Evolutionary conservation across 2,797 vertebrate genomes (phyloP), one percentile per base, ranked within the genome.

Genomic region (Tympanoctomys barrerae): DNA sequence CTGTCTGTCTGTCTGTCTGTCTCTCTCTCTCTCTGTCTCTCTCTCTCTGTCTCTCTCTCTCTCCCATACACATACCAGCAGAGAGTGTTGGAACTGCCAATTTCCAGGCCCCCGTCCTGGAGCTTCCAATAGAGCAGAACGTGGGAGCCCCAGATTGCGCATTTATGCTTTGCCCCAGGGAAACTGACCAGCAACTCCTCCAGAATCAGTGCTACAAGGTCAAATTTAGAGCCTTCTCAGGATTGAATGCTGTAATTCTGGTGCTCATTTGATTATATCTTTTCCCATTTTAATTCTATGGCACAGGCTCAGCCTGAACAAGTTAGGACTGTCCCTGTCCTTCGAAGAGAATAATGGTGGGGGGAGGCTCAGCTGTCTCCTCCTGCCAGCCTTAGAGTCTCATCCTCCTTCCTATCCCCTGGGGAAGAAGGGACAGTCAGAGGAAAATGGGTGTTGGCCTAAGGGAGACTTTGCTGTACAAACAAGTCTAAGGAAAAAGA

Each of bases 161-260:
- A 3, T 52, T 22, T 84, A 64, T 68, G 75, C 26, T 87, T 39
- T 11, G 7, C 24, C 39, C n/a, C 57, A 3, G 13, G 10, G 28
- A 5, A 39, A 52, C 0, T 3, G 26, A 14, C 13, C 0, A 7
- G 22, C 6, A 2, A 21, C 64, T 73, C 78, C 2, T 28, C 0
- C 10, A 83, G 42, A 81, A 42, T 4, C 62, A 39, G 6, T 0
- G 22, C 36, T 4, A 0, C 75, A n/a, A 31, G 21, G 24, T 31
- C 22, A 46, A 5, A 57, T 7, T 2, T 1, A 33, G 21, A 79
- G n/a, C 26, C 75, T 6, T 0, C 11, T 52, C 24, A 7, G 31
- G 19, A 2, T 21, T 3, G 11, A 39, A 39, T n/a, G 7, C 19
- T 24, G 46, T 21, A n/a, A n/a, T n/a, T 26, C 31, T 11, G 2